Percentiles rank a stretch among this genome's conserved stretches.
phyloP scores from a whole-genome alignment of 2,888 invertebrate species.

The Gibbula magus region DNA sequence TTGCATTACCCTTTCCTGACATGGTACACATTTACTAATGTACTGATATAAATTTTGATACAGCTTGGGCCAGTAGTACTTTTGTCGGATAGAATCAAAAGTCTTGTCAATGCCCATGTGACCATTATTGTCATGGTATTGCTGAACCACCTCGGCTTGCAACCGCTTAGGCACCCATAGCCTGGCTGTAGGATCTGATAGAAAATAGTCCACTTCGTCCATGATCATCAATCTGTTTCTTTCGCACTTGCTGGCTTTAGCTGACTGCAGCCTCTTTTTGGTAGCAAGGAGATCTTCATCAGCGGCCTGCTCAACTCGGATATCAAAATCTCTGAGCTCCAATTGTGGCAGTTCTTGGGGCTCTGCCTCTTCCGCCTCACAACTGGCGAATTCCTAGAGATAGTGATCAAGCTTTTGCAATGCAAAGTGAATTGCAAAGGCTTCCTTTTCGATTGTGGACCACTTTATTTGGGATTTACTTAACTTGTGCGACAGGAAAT shows the following conservation, averaged over 20 bases:
- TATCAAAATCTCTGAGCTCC: not conserved
- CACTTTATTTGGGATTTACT: not conserved
- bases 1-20: conserved; percentile 27
- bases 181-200: not conserved
- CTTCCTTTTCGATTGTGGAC: too few relatives aligned
- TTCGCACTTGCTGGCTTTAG: too few relatives aligned
- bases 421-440: too few relatives aligned
- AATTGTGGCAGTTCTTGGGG: too few relatives aligned
- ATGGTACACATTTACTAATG: too few relatives aligned
- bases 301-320: not conserved
- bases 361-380: too few relatives aligned
- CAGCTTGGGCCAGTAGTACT: too few relatives aligned
- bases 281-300: not conserved
- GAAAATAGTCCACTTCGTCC: not conserved
- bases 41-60: too few relatives aligned
- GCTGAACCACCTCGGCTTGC: not conserved
- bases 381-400: too few relatives aligned
- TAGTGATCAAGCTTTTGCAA: conserved; percentile 30
- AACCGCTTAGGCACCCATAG: not conserved
- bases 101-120: not conserved
- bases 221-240: not conserved
- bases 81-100: not conserved
- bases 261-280: not conserved
- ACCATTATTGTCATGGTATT: not conserved
- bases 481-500: not conserved